phyloP scores from a whole-genome alignment of 2,113 vertebrate species.

The Thamnophis sirtalis region DNA sequence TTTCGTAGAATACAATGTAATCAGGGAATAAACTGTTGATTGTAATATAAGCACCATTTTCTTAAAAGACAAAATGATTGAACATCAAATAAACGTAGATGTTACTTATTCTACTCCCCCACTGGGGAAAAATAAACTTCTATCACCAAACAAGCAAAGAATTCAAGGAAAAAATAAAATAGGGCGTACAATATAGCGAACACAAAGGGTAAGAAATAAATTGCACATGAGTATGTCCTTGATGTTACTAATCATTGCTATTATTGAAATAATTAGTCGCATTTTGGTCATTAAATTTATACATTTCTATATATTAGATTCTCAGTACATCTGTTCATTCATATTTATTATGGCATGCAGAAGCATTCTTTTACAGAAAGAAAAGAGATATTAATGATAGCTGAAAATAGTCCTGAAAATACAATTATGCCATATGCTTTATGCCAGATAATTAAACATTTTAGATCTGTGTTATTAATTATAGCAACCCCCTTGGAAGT shows the following conservation, averaged over 20 bases:
- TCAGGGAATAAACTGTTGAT: conserved; percentile 1
- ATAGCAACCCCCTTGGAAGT: background rate
- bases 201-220: background rate
- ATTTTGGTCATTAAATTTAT: background rate
- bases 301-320: background rate
- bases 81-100: background rate
- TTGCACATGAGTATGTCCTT: background rate
- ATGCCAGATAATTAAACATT: background rate
- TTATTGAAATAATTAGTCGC: background rate
- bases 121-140: background rate
- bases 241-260: background rate
- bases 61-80: background rate
- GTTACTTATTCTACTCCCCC: background rate
- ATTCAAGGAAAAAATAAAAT: background rate
- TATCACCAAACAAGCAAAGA: background rate
- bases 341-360: background rate
- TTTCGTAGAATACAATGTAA: background rate
- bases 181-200: background rate
- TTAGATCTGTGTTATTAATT: background rate
- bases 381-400: background rate
- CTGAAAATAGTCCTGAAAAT: background rate
- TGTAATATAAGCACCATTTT: background rate
- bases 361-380: background rate
- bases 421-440: background rate
- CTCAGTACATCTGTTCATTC: background rate